Percentiles rank a stretch among this genome's conserved stretches.
Evolutionary conservation across 2,888 invertebrate species (phyloP).

Genomic region (Thereva nobilitata): DNA sequence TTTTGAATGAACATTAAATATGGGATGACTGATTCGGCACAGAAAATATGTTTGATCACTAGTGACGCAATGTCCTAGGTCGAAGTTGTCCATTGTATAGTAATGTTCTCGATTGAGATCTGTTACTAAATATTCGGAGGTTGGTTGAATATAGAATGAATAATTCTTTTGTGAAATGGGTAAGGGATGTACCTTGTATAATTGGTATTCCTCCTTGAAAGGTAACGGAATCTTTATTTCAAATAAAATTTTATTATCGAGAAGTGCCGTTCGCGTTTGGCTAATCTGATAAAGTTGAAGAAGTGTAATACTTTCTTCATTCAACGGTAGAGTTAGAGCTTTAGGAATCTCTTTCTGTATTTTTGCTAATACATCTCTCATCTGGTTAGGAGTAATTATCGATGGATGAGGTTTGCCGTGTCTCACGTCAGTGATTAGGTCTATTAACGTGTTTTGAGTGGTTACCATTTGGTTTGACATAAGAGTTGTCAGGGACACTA

Average conservation of each 20-base stretch:
- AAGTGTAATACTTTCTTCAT: too few relatives aligned
- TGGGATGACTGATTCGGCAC: background rate
- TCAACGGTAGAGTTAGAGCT: too few relatives aligned
- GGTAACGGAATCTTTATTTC: background rate
- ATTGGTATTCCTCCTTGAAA: background rate
- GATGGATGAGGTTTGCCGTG: too few relatives aligned
- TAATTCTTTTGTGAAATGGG: background rate
- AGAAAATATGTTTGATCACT: background rate
- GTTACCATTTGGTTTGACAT: too few relatives aligned
- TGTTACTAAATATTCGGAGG: constrained; percentile 5
- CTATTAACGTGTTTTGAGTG: too few relatives aligned
- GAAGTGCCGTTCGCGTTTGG: background rate
- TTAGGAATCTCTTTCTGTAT: too few relatives aligned
- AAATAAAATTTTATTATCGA: constrained; percentile 3
- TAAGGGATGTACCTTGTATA: background rate
- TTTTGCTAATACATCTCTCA: too few relatives aligned
- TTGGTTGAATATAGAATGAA: background rate
- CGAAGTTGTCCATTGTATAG: constrained; percentile 1
- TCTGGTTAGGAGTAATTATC: too few relatives aligned
- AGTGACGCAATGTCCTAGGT: background rate
- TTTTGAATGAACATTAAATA: constrained; percentile 5
- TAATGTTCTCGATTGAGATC: constrained; percentile 4
- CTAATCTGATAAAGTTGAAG: background rate
- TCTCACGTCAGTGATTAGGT: too few relatives aligned
- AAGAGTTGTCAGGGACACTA: too few relatives aligned